These are phyloP conservation scores for Ceyx erithaca DNA, from an alignment of 2,797 vertebrate genomes.

Conservation along the genomic window DNA sequence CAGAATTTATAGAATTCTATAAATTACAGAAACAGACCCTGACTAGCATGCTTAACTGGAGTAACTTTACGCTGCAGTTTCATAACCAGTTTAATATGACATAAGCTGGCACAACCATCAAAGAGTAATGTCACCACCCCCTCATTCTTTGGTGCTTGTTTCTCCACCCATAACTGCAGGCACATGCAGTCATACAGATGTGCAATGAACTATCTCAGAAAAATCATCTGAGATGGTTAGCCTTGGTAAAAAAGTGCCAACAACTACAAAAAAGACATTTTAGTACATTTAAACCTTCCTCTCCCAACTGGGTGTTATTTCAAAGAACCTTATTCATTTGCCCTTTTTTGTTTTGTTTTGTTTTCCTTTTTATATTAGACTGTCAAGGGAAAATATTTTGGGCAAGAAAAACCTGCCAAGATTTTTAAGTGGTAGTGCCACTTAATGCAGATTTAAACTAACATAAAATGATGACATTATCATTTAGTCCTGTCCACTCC, in stretches of 20 bases:
- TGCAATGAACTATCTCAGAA: not conserved
- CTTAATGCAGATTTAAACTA: not conserved
- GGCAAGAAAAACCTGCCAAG: not conserved
- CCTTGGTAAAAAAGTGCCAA: rapidly evolving
- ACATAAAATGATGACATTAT: not conserved
- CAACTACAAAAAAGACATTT: not conserved
- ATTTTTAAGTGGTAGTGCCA: not conserved
- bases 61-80: not conserved
- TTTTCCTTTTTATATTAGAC: not conserved
- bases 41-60: not conserved
- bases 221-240: not conserved
- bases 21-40: not conserved
- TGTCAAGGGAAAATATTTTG: not conserved
- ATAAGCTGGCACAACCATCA: not conserved
- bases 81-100: not conserved
- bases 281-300: not conserved
- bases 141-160: not conserved
- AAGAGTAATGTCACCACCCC: not conserved
- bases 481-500: not conserved
- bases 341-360: not conserved
- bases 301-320: not conserved
- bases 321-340: not conserved
- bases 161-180: slow-evolving; percentile 1
- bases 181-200: not conserved
- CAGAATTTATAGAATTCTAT: not conserved